Base-by-base conservation (phyloP, 2,888 invertebrate species). In the Troides helena region DNA sequence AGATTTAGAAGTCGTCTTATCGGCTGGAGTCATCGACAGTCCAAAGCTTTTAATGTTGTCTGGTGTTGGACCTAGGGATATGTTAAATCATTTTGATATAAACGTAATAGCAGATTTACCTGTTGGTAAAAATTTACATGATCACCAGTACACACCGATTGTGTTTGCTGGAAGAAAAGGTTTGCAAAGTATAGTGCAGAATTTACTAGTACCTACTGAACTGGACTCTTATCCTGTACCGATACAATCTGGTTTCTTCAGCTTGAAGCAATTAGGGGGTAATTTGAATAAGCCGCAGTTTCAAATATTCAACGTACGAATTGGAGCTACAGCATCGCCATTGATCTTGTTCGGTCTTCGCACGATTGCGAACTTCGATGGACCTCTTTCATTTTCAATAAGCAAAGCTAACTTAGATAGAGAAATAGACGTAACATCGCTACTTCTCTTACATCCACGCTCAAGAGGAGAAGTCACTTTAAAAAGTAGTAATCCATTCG, bases 41-140 rank as follows among this genome's bases (percentile, higher is more conserved):
- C 87, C 91, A 6, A 89, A 90, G 75, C 77, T 90, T 60, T 75
- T 91, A 65, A 83, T 90, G 84, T 77, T 89, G 0, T 90, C 92
- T 39, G 90, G 90, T 0, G 80, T 91, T 67, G 90, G 91, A 0
- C 90, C 89, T 1, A 69, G 70, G 68, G 77, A 83, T 46, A 82
- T 85, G 61, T 75, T 91, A 43, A 67, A 73, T 10, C 83, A 77
- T 71, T 74, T 83, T 18, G 74, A 80, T 10, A 88, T 91, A 57
- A 67, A 81, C 10, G 74, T 81, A 0, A 53, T 89, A 6, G 76
- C 78, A 0, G 80, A 91, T 72, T 83, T 91, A 63, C 91, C 90
- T 0, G 91, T 91, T 2, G 90, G 90, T 0, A 80, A 81, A 75
- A 86, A 89, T 75, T 78, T 91, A 67, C 89, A 89, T 23, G 90